A percentile compares a stretch with the other conserved stretches of the same genome.
Conservation (phyloP, 2,888 invertebrate species). For the Drosophila bunnanda region DNA sequence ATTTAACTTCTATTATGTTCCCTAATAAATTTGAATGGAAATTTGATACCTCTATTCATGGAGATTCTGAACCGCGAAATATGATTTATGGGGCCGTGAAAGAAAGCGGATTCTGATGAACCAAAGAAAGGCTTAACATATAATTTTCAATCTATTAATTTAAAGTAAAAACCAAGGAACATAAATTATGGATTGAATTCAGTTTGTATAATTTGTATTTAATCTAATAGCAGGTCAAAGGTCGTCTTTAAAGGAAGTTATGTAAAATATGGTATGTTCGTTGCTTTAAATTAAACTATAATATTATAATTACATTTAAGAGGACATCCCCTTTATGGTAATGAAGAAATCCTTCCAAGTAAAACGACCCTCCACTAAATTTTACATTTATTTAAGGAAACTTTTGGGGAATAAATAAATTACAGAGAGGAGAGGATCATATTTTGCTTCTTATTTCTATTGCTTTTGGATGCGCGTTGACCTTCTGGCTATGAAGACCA, state of each 20-base stretch:
- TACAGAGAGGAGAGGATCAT: not conserved
- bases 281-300: too few species aligned
- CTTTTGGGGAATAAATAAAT: not conserved
- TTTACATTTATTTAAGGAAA: not conserved
- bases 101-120: constrained; percentile 12
- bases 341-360: not conserved
- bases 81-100: constrained; percentile 35
- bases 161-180: not conserved
- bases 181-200: not conserved
- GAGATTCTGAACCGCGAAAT: constrained; percentile 7
- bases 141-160: not conserved
- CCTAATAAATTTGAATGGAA: constrained; percentile 25
- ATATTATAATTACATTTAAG: not conserved
- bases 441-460: not conserved
- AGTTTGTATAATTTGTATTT: not conserved
- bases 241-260: not conserved
- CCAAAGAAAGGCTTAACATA: not conserved
- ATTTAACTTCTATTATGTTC: constrained; percentile 15
- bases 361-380: not conserved
- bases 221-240: not conserved
- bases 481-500: constrained; percentile 71
- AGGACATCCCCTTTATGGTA: fast-evolving
- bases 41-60: constrained; percentile 13
- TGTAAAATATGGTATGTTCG: not conserved
- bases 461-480: constrained; percentile 32